Evolutionary conservation across 2,888 invertebrate genomes (phyloP), one percentile per base, ranked within the genome.

Genomic region (Conistra vaccinii): DNA sequence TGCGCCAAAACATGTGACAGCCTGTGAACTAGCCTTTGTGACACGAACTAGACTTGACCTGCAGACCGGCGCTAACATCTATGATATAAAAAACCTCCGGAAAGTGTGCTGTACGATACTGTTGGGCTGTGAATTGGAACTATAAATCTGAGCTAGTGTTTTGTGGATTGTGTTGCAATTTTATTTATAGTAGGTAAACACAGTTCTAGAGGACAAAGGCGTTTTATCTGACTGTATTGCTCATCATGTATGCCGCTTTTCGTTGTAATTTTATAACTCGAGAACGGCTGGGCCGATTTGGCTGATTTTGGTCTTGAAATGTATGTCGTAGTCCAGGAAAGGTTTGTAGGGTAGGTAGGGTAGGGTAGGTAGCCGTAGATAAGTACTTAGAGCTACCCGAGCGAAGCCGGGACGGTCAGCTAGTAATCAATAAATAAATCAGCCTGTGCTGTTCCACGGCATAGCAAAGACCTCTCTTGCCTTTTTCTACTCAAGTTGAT

Each of bases 1-100:
- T 66, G 71, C 61, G 57, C 70, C 65, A 12, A 79, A 74, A 70
- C 68, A 69, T 23, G 48, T 58, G 68, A 53, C 57, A 53, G 58
- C 70, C 61, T 66, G 70, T 55, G 67, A 57, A 68, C 63, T 42
- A 35, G 57, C 79, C 79, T 85, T 85, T 85, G 73, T 83, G 76
- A 26, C 23, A 26, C 85, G 60, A 76, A 81, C 76, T 76, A 32
- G 62, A 65, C 73, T 57, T 26, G 70, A 42, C 57, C 78, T 70
- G 72, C 76, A 67, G 23, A 6, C 55, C 29, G 73, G 26, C 48
- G 45, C 72, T 81, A 62, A 78, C 83, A 60, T 71, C 32, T 60
- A 39, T 32, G n/a, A 48, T 48, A 45, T 57, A 68, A 76, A 82
- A 83, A 71, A n/a, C 45, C 42, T 75, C 3, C 4, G 35, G 23